Evolutionary conservation across 1,140 invertebrate genomes (phyloP), one percentile per base, ranked within the genome.

Genomic region (Caenorhabditis brenneri): DNA sequence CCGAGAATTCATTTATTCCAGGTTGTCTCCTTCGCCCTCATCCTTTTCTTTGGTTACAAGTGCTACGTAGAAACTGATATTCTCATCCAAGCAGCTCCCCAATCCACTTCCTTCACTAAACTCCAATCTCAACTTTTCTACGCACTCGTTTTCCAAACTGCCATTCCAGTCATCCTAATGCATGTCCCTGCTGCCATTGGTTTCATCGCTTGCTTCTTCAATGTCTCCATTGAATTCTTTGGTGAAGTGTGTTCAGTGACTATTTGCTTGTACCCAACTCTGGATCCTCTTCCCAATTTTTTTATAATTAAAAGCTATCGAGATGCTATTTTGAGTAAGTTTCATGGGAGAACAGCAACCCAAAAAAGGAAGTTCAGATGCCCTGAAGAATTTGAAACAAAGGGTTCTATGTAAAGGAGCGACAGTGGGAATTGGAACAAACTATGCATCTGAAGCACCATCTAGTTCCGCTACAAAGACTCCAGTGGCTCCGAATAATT

Each of bases 221-320:
- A 60, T 22, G 33, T 33, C 2, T 60, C 58, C 3, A 33, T 33
- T 0, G 58, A 33, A 10, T 33, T 22, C 5, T 15, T 60, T 9
- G 24, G 31, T 33, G n/a, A 60, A 60, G 1, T 36, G 2, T 29
- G 31, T 7, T n/a, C 31, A 15, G 31, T 27, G 6, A 60, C 29
- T 33, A 60, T 60, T 33, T 60, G 29, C 24, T 16, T 60, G 0
- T 60, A 60, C 22, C 58, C 58, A 15, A 29, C 31, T 33, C 31
- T 60, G 10, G 58, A 60, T 60, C 58, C 58, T 33, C 58, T 60
- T 60, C 58, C 58, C 6, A 60, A 60, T 29, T 60, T 60, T 60
- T 60, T 60, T 19, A 60, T 60, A 4, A 60, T 60, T 29, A 65
- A 65, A 33, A 33, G 15, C 10, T 65, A 65, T 65, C 58, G 58